Evolutionary conservation across 1,140 invertebrate genomes (phyloP).

Genomic region (Gryon sp.): DNA sequence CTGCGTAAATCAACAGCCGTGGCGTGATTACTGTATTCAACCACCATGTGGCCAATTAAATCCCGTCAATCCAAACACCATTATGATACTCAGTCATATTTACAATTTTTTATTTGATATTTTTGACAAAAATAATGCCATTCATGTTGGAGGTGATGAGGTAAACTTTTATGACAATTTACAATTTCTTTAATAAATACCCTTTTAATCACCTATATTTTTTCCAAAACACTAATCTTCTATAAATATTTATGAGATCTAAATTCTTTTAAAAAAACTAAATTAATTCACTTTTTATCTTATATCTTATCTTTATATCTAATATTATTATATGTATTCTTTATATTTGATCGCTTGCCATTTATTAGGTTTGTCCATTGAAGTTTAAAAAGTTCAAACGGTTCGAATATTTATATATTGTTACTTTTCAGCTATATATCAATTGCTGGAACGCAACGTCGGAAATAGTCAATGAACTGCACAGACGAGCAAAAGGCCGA

Average conservation of each 20-base stretch:
- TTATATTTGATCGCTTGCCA: too few relatives aligned
- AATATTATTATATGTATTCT: too few relatives aligned
- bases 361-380: too few relatives aligned
- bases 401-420: too few relatives aligned
- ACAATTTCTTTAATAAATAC: not conserved
- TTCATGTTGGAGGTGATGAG: slow-evolving; percentile 92
- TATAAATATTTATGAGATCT: too few relatives aligned
- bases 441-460: slow-evolving; percentile 88
- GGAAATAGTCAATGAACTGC: slow-evolving; percentile 85
- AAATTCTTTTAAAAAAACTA: too few relatives aligned
- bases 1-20: slow-evolving; percentile 88
- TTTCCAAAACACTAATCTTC: too few relatives aligned
- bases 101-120: slow-evolving; percentile 85
- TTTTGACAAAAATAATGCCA: slow-evolving; percentile 84
- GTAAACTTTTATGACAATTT: slow-evolving; percentile 75
- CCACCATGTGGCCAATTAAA: slow-evolving; percentile 92
- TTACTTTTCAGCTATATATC: slow-evolving; percentile 83
- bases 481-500: slow-evolving; percentile 78
- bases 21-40: slow-evolving; percentile 87
- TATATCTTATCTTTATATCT: too few relatives aligned
- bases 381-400: too few relatives aligned
- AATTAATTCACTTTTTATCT: too few relatives aligned
- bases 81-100: slow-evolving; percentile 84
- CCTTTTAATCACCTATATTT: not conserved
- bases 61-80: slow-evolving; percentile 87